Evolutionary conservation across 1,140 invertebrate species (phyloP), one percentile per base, ranked within the genome.

Genomic region (Sarcophaga bullata): DNA sequence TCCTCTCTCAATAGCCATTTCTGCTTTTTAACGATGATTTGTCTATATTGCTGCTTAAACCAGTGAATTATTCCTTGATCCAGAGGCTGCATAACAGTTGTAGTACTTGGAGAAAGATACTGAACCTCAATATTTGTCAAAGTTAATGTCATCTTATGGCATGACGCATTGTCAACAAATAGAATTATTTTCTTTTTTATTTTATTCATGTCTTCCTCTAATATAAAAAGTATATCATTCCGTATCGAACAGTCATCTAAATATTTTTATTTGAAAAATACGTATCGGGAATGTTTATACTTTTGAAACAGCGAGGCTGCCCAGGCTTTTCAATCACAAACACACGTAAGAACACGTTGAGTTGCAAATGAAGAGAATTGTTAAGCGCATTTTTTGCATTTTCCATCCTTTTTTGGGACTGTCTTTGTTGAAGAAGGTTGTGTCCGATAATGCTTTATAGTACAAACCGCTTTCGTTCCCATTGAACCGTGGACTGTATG

Each of bases 141-240:
- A 15, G 54, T 15, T 62, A n/a, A 13, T 8, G 54, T 62, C 15
- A 52, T 13, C 62, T 68, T 68, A 68, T 68, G 3, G n/a, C 62
- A 68, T 9, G 58, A 68, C 8, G 68, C 68, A 25, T 37, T 73
- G 19, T 73, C 68, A 73, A 73, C 19, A 73, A 73, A 73, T 73
- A 73, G 19, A 37, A 73, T 25, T 25, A 73, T 73, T 25, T 19
- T 73, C 15, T 7, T 73, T 6, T 73, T 73, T 13, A 25, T 8
- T 25, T 73, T 73, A 73, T 9, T 25, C 68, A 73, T 73, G 7
- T 58, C 54, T 9, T 8, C 13, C 8, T 58, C 54, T 15, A 58
- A 9, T 15, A 15, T 58, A 15, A 15, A 58, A 58, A 58, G 54
- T 58, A 58, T 58, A 9, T 58, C 9, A 58, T 58, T 58, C 54